phyloP scores from a whole-genome alignment of 2,113 vertebrate species.

The Dicrurus megarhynchus region DNA sequence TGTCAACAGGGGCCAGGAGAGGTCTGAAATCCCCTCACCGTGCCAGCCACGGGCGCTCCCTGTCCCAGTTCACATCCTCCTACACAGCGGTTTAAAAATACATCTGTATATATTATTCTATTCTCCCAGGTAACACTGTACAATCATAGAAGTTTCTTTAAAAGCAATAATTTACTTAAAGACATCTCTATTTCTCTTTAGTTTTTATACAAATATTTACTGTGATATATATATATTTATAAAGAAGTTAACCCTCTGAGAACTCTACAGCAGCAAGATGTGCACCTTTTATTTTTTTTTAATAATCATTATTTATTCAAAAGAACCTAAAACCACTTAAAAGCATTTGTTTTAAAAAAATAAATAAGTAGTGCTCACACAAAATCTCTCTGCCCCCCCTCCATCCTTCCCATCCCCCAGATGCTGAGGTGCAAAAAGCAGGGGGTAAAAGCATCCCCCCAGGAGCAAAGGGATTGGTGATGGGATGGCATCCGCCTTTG shows the following conservation, averaged over 20 bases:
- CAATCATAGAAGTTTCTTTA: constrained; percentile 65
- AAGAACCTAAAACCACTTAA: constrained; percentile 51
- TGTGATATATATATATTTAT: constrained; percentile 47
- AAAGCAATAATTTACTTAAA: constrained; percentile 73
- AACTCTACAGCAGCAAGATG: constrained; percentile 62
- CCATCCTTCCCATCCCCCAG: neutral
- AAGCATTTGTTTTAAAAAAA: constrained; percentile 41
- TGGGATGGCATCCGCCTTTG: neutral
- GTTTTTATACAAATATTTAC: constrained; percentile 71
- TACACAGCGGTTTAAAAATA: constrained; percentile 56
- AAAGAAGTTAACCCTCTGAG: constrained; percentile 64
- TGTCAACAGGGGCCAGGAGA: neutral
- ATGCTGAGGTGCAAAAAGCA: neutral
- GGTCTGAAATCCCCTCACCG: neutral
- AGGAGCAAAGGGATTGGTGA: neutral
- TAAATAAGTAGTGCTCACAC: constrained; percentile 47
- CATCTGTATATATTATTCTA: constrained; percentile 66
- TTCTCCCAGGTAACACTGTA: constrained; percentile 68
- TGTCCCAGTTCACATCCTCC: constrained; percentile 10
- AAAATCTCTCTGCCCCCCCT: neutral
- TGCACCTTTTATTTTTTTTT: constrained; percentile 47
- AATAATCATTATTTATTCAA: constrained; percentile 46
- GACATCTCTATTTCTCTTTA: constrained; percentile 53
- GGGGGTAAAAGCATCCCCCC: neutral
- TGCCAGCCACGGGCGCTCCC: neutral